Conservation (phyloP, 1,140 invertebrate genomes). For the Laupala kohalensis region DNA sequence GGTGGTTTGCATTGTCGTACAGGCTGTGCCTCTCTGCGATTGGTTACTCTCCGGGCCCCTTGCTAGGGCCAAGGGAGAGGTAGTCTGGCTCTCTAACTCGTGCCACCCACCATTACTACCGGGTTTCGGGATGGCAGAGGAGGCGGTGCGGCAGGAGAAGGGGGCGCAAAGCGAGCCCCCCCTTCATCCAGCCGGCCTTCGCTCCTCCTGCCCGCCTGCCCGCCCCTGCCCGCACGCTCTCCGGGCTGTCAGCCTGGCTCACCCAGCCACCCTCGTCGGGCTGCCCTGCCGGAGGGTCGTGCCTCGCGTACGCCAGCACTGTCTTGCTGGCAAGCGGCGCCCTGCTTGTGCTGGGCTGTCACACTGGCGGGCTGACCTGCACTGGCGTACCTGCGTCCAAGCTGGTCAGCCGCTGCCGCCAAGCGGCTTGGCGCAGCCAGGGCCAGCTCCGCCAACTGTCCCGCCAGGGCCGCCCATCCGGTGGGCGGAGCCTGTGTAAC, state of each 20-base stretch:
- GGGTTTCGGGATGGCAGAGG: conserved; percentile 3
- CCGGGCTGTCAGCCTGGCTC: background rate
- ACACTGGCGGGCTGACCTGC: background rate
- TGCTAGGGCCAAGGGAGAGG: conserved; percentile 4
- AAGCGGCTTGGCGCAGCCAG: background rate
- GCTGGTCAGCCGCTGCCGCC: background rate
- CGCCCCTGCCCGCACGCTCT: background rate
- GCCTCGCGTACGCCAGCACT: background rate
- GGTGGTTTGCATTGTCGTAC: conserved; percentile 16
- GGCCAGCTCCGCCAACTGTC: background rate
- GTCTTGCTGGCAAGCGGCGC: too few species aligned
- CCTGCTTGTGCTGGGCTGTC: too few species aligned
- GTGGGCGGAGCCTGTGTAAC: background rate
- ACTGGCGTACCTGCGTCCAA: background rate
- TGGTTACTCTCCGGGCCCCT: conserved; percentile 6
- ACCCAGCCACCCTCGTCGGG: background rate
- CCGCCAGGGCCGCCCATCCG: too few species aligned
- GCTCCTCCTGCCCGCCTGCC: background rate
- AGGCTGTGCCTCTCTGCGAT: conserved; percentile 16
- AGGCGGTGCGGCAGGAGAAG: conserved; percentile 23
- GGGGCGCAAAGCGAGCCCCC: conserved; percentile 10
- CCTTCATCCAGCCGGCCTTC: background rate
- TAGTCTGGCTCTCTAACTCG: background rate
- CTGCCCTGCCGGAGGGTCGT: background rate
- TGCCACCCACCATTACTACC: background rate